Percentiles rank a stretch among this genome's conserved stretches.
Evolutionary conservation across 1,140 invertebrate genomes (phyloP).

Genomic region (Stegodyphus mimosarum): DNA sequence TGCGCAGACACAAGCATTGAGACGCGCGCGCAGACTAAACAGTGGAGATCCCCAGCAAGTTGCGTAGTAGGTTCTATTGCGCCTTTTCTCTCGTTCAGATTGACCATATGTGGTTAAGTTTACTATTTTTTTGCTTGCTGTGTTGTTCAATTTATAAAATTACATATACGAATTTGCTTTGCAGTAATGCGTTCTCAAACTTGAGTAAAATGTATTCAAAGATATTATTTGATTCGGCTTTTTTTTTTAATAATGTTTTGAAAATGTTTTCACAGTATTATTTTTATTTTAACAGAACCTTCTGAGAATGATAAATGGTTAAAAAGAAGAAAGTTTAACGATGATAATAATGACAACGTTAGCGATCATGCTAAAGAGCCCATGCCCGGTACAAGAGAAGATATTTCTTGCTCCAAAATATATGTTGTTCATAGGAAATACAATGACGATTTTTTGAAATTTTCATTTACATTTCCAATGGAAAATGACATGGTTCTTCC

Average conservation of each 20-base stretch:
- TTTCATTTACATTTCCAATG: no score
- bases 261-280: neutral
- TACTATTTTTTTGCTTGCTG: neutral
- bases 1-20: no score
- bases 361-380: no score
- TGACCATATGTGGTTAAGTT: neutral
- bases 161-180: neutral
- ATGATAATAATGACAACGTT: no score
- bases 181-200: neutral
- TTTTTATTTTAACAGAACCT: conserved; percentile 5
- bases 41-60: neutral
- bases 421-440: no score
- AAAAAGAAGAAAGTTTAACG: neutral
- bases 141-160: neutral
- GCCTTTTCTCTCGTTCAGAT: neutral
- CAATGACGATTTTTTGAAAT: no score
- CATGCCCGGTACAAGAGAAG: no score
- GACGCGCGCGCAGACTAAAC: no score
- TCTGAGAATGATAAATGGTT: neutral
- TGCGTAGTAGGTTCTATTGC: neutral
- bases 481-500: no score
- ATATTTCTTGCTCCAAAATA: no score
- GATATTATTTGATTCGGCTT: neutral
- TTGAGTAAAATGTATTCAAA: neutral
- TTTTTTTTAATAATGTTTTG: conserved; percentile 8